Percentiles rank a stretch among this genome's conserved stretches.
Evolutionary conservation across 2,888 invertebrate genomes (phyloP).

Genomic region (Habroteleia sp.): DNA sequence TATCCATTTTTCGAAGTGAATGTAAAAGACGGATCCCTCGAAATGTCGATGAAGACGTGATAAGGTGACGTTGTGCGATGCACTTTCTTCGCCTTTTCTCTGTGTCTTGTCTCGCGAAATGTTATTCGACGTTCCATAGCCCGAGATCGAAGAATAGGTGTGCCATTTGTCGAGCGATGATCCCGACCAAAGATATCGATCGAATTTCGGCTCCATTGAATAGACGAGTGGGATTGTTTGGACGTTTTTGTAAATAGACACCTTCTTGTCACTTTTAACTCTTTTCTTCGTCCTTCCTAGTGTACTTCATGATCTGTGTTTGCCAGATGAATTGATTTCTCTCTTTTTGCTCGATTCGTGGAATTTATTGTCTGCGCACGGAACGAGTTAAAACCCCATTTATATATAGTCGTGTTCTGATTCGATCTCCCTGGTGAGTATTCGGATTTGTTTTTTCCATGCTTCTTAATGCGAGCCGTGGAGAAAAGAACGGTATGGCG

Average conservation of each 20-base stretch:
- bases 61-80: constrained; percentile 65
- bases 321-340: constrained; percentile 25
- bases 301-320: constrained; percentile 24
- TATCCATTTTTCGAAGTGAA: constrained; percentile 69
- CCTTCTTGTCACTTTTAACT: constrained; percentile 51
- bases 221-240: constrained; percentile 54
- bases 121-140: constrained; percentile 54
- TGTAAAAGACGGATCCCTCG: constrained; percentile 71
- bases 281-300: constrained; percentile 44
- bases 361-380: constrained; percentile 2
- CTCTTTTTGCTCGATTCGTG: constrained; percentile 19
- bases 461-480: too few species aligned
- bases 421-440: too few species aligned
- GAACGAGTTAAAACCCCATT: constrained; percentile 12
- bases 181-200: constrained; percentile 65
- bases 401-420: constrained; percentile 6
- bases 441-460: too few species aligned
- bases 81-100: constrained; percentile 66
- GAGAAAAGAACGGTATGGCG: too few species aligned
- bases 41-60: constrained; percentile 74
- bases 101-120: constrained; percentile 62
- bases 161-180: constrained; percentile 69
- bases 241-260: constrained; percentile 63
- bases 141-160: constrained; percentile 62
- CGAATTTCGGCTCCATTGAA: constrained; percentile 51